phyloP scores from a whole-genome alignment of 2,113 vertebrate genomes.

The Acanthisitta chloris region DNA sequence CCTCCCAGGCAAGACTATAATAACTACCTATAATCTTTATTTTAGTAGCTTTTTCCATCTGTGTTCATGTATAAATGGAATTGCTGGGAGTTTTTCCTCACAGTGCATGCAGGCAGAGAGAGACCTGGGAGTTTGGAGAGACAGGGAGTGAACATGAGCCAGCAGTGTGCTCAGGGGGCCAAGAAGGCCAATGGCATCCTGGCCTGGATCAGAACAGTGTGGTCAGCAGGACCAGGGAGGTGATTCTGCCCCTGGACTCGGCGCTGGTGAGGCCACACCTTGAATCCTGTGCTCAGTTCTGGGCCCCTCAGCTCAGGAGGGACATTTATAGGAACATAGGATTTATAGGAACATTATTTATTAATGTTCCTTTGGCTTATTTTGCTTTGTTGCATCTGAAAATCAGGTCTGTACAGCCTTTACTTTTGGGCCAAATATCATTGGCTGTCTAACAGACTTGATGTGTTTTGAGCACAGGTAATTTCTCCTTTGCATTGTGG shows the following conservation, averaged over 20 bases:
- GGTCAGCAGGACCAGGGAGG: too few relatives aligned
- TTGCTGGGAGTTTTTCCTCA: neutral
- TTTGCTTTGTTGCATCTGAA: neutral
- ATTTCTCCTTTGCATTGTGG: neutral
- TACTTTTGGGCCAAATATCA: neutral
- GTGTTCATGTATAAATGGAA: neutral
- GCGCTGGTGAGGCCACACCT: too few relatives aligned
- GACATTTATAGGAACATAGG: too few relatives aligned
- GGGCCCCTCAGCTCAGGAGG: too few relatives aligned
- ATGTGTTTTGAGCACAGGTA: neutral
- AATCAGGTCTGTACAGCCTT: neutral
- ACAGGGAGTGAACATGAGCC: too few relatives aligned
- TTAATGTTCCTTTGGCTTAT: neutral
- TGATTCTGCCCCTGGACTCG: too few relatives aligned
- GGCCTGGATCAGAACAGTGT: too few relatives aligned
- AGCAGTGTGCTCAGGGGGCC: too few relatives aligned
- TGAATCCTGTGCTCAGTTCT: too few relatives aligned
- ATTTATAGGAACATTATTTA: neutral
- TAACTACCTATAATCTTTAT: neutral
- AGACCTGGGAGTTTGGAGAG: too few relatives aligned
- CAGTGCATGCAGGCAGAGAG: accelerated
- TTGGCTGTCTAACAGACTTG: neutral
- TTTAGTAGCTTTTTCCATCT: neutral
- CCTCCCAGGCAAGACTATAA: neutral
- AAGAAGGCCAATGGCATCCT: too few relatives aligned